phyloP scores from a whole-genome alignment of 2,888 invertebrate species.

The Leucoma salicis region DNA sequence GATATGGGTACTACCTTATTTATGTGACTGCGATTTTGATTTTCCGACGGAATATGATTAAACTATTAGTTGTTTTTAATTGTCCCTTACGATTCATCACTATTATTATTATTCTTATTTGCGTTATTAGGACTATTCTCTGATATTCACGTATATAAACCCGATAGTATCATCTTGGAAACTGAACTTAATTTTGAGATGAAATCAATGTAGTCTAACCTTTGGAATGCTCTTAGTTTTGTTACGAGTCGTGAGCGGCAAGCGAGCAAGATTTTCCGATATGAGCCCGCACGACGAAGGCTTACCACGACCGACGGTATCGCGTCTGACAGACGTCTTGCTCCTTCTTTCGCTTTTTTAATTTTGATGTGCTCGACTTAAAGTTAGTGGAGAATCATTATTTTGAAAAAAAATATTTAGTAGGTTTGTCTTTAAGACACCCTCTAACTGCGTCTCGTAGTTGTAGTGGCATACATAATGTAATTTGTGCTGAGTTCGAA shows the following conservation, averaged over 20 bases:
- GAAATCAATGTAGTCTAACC: slow-evolving; percentile 35
- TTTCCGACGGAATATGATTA: no score
- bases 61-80: no score
- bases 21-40: no score
- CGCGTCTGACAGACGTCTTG: slow-evolving; percentile 47
- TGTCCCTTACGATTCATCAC: no score
- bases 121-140: no score
- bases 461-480: no score
- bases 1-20: no score
- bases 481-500: no score
- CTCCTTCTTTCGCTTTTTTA: slow-evolving; percentile 40
- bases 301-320: slow-evolving; percentile 45
- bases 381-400: slow-evolving; percentile 38
- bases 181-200: slow-evolving; percentile 26
- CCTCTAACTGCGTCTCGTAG: no score
- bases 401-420: slow-evolving; percentile 11
- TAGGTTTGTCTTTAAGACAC: no score
- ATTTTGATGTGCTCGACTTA: slow-evolving; percentile 46
- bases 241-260: slow-evolving; percentile 42
- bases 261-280: slow-evolving; percentile 49
- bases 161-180: slow-evolving; percentile 14
- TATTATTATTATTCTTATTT: no score
- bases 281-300: slow-evolving; percentile 37
- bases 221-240: slow-evolving; percentile 38
- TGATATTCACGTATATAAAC: no score